A percentile compares a stretch with the other conserved stretches of the same genome.
Conservation (phyloP, 1,140 invertebrate species). For the Macrotrachela quadricornifera region DNA sequence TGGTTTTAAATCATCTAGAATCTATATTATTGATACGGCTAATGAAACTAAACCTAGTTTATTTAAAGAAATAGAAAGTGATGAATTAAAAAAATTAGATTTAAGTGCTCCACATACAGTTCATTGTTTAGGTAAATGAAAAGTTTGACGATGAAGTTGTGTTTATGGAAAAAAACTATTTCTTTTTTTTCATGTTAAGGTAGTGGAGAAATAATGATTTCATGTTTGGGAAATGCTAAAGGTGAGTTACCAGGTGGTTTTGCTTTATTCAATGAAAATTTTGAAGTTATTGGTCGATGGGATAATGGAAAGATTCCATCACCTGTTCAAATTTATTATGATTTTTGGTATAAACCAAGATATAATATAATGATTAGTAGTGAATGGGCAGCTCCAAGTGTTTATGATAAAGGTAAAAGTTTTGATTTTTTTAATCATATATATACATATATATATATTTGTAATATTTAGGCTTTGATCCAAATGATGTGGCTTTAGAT, state of each 20-base stretch:
- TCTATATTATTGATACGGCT: slow-evolving; percentile 61
- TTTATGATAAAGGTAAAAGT: slow-evolving; percentile 39
- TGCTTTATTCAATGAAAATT: slow-evolving; percentile 60
- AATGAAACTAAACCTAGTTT: slow-evolving; percentile 43
- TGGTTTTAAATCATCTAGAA: slow-evolving; percentile 51
- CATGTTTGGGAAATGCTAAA: slow-evolving; percentile 55
- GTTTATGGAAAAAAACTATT: no score
- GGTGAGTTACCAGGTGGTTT: slow-evolving; percentile 53
- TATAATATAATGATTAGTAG: slow-evolving; percentile 66
- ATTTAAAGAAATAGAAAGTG: slow-evolving; percentile 40
- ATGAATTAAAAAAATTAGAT: slow-evolving; percentile 45
- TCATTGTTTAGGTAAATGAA: slow-evolving; percentile 52
- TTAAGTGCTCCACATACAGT: slow-evolving; percentile 66
- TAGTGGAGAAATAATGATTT: slow-evolving; percentile 73
- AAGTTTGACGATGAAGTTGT: no score
- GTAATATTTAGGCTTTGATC: slow-evolving; percentile 37
- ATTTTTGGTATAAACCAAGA: slow-evolving; percentile 86
- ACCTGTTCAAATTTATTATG: slow-evolving; percentile 34
- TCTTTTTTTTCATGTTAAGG: no score
- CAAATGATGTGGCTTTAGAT: slow-evolving; percentile 36
- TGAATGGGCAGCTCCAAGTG: slow-evolving; percentile 71
- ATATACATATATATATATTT: no score
- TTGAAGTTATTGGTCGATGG: slow-evolving; percentile 43
- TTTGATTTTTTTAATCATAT: no score
- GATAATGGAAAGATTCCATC: slow-evolving; percentile 12